Percentiles rank a stretch among this genome's conserved stretches.
Evolutionary conservation across 2,113 vertebrate species (phyloP).

Genomic region (Tachuris rubrigastra): DNA sequence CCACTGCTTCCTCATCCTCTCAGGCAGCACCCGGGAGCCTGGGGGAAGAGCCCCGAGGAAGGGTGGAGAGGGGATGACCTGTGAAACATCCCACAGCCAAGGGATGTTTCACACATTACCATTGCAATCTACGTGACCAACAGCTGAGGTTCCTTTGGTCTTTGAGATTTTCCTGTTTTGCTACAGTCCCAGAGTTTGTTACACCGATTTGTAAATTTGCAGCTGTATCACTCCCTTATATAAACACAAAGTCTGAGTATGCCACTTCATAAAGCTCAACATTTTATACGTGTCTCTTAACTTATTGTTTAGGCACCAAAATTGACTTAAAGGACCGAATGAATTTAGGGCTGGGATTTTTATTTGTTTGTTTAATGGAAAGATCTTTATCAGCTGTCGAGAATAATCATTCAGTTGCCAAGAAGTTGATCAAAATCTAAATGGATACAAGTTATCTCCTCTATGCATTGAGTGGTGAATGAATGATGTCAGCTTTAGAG

Average conservation of each 20-base stretch:
- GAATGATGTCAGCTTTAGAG: neutral
- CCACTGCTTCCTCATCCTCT: neutral
- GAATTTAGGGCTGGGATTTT: neutral
- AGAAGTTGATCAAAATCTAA: neutral
- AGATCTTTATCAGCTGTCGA: neutral
- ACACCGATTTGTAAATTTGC: neutral
- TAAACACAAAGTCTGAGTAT: neutral
- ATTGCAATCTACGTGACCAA: rapidly evolving
- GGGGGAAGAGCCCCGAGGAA: neutral
- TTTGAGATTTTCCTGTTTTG: neutral
- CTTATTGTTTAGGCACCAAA: neutral
- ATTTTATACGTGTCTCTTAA: neutral
- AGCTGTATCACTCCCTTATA: neutral
- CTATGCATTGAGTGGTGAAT: neutral
- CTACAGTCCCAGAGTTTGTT: neutral
- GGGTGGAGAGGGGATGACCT: neutral
- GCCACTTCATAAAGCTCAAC: neutral
- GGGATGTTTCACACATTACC: neutral
- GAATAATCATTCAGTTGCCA: neutral
- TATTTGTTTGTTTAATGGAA: neutral
- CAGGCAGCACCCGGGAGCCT: neutral
- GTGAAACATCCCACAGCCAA: rapidly evolving
- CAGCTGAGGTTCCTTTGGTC: neutral
- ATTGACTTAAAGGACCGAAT: neutral
- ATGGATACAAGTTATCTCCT: neutral